Conservation (phyloP, 2,113 vertebrate genomes). For the Azemiops feae region DNA sequence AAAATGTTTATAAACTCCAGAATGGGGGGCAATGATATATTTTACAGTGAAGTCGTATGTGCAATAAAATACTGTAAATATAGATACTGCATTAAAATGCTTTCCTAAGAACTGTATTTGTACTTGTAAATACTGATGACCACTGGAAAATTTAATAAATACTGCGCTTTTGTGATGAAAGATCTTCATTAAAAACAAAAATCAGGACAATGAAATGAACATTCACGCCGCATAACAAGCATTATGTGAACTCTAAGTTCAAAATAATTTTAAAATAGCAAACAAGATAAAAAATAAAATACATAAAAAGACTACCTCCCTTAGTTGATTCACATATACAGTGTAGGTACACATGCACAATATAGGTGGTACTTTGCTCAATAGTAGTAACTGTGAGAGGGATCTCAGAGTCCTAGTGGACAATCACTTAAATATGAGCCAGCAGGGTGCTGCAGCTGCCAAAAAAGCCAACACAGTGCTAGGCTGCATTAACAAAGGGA, state of each 20-base stretch:
- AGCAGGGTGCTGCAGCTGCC: too few relatives aligned
- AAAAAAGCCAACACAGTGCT: too few relatives aligned
- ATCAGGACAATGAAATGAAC: not conserved
- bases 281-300: not conserved
- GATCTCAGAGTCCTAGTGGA: too few relatives aligned
- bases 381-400: too few relatives aligned
- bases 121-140: not conserved
- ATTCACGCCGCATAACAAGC: not conserved
- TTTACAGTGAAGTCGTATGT: not conserved
- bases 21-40: not conserved
- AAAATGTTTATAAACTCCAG: not conserved
- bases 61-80: not conserved
- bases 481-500: too few relatives aligned
- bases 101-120: not conserved
- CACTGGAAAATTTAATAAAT: not conserved
- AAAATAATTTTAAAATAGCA: not conserved
- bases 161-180: not conserved
- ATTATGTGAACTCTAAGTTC: not conserved
- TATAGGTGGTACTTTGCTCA: too few relatives aligned
- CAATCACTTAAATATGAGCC: too few relatives aligned
- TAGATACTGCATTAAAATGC: not conserved
- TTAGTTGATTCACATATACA: not conserved
- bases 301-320: not conserved
- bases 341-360: too few relatives aligned
- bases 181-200: not conserved